phyloP scores from a whole-genome alignment of 2,113 vertebrate species.

The Chaetorhynchus papuensis region DNA sequence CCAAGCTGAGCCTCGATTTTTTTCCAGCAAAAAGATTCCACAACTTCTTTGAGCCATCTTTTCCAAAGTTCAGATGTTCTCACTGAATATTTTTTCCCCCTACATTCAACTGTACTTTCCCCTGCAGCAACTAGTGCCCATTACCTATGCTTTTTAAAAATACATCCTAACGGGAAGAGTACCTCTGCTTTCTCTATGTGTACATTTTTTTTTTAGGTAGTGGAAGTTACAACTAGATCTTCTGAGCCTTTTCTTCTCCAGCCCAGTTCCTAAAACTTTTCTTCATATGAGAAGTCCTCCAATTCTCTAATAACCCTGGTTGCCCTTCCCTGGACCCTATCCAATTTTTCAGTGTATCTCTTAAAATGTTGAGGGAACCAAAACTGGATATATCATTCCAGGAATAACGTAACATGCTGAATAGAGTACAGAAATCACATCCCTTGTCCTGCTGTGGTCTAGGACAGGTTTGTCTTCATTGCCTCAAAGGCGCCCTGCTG shows the following conservation, averaged over 20 bases:
- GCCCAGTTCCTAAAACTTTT: neutral
- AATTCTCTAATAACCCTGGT: neutral
- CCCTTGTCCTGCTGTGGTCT: neutral
- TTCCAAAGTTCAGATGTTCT: neutral
- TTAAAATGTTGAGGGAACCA: neutral
- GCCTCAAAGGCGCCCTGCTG: neutral
- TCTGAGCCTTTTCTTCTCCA: neutral
- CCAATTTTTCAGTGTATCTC: neutral
- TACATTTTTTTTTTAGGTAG: neutral
- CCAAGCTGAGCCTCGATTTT: neutral
- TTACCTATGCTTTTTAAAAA: neutral
- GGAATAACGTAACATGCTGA: neutral
- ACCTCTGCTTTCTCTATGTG: neutral
- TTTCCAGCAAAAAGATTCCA: neutral
- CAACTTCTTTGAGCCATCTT: neutral
- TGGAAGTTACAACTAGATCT: neutral
- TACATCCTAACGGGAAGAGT: neutral
- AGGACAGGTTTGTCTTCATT: neutral
- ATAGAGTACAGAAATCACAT: neutral
- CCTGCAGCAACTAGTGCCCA: neutral
- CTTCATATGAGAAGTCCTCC: neutral
- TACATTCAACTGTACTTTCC: neutral
- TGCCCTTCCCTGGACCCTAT: neutral
- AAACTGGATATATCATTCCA: neutral
- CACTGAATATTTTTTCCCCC: neutral